Percentiles rank a stretch among this genome's conserved stretches.
phyloP scores from a whole-genome alignment of 2,797 vertebrate species.

The Sebastolobus alascanus region DNA sequence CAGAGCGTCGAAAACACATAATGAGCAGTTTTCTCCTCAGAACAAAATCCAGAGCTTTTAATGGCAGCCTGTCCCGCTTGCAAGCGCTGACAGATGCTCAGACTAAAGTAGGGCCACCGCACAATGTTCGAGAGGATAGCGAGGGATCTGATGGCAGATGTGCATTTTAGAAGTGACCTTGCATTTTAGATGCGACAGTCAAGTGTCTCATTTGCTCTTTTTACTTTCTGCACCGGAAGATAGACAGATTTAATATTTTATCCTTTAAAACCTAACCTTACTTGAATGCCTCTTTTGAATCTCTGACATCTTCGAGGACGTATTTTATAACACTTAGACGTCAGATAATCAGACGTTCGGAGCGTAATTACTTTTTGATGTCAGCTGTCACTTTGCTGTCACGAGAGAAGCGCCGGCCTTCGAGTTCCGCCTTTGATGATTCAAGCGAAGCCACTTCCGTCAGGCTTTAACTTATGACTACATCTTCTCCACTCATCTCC shows the following conservation, averaged over 20 bases:
- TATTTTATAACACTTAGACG: slow-evolving; percentile 39
- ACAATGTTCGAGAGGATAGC: background rate
- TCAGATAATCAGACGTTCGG: slow-evolving; percentile 46
- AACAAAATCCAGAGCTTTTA: slow-evolving; percentile 55
- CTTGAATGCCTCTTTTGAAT: background rate
- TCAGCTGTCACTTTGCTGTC: slow-evolving; percentile 52
- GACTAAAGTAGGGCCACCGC: slow-evolving; percentile 33
- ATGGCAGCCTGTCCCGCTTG: slow-evolving; percentile 56
- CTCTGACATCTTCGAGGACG: slow-evolving; percentile 25
- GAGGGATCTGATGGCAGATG: slow-evolving; percentile 3
- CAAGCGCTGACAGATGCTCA: slow-evolving; percentile 44
- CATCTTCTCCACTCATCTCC: slow-evolving; percentile 54
- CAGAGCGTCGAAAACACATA: slow-evolving; percentile 60
- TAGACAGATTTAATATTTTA: background rate
- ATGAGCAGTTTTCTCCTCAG: slow-evolving; percentile 68
- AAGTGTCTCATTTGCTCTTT: background rate
- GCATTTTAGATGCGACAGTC: background rate
- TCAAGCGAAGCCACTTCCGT: slow-evolving; percentile 41
- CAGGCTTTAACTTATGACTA: slow-evolving; percentile 53
- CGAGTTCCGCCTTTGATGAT: slow-evolving; percentile 42
- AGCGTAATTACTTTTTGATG: slow-evolving; percentile 55
- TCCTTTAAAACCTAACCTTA: background rate
- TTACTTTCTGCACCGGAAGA: background rate
- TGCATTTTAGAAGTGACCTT: slow-evolving; percentile 21
- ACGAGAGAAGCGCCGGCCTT: slow-evolving; percentile 14